Conservation (phyloP, 1,140 invertebrate species). For the Harlomillsia oculata region DNA sequence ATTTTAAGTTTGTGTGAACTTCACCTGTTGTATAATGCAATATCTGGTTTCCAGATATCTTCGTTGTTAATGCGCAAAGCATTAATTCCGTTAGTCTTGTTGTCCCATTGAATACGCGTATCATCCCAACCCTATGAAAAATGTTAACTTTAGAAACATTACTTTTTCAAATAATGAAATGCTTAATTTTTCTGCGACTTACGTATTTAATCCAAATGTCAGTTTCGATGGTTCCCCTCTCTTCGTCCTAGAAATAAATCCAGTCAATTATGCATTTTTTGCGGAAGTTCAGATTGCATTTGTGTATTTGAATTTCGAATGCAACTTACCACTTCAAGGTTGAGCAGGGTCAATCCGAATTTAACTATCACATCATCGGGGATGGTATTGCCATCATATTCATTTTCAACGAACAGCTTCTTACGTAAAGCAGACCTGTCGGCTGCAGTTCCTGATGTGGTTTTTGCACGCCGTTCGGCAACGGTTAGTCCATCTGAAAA, state of each 20-base stretch:
- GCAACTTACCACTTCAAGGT: constrained; percentile 21
- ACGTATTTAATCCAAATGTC: constrained; percentile 4
- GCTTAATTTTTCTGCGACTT: neutral
- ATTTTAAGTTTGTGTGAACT: no score
- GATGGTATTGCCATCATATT: constrained; percentile 15
- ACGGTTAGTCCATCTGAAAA: constrained; percentile 8
- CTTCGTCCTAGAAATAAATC: neutral
- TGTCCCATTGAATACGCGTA: constrained; percentile 14
- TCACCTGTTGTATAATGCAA: constrained; percentile 21
- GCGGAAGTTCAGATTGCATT: neutral
- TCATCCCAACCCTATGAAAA: constrained; percentile 9
- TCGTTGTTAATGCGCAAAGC: neutral
- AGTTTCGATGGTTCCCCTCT: neutral
- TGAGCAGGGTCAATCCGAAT: constrained; percentile 17
- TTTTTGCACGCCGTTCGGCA: neutral
- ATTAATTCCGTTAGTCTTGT: neutral
- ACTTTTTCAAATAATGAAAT: neutral
- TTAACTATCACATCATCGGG: constrained; percentile 19
- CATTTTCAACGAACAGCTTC: neutral
- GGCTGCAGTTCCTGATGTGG: neutral
- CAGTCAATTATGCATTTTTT: neutral
- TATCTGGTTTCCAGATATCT: constrained; percentile 20
- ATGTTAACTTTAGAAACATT: neutral
- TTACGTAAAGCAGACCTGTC: constrained; percentile 2
- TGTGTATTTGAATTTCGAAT: neutral